Evolutionary conservation across 1,140 invertebrate genomes (phyloP), one percentile per base, ranked within the genome.

Genomic region (Elymnias hypermnestra): DNA sequence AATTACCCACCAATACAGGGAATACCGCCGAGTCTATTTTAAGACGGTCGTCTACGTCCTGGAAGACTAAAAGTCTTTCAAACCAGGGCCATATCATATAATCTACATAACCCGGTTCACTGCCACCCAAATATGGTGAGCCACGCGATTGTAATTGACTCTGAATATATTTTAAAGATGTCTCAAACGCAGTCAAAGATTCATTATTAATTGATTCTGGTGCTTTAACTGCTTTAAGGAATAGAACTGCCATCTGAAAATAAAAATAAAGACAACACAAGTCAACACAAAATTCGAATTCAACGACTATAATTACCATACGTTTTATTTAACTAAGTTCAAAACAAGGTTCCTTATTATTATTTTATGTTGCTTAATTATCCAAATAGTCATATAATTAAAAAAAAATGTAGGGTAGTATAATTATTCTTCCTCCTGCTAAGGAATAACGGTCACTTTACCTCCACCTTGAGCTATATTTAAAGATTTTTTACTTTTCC

Each of bases 41-140:
- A 3, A 50, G 13, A 6, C 37, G 57, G 3, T 56, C 29, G 10
- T 71, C 58, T 0, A 44, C 22, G 8, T 69, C 52, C 14, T 55
- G 41, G 28, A 89, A 57, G 39, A 87, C 86, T 0, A 89, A 70
- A 2, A 79, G 17, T 53, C 93, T 88, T 73, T 97, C 94, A 57
- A 93, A 92, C 93, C 94, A 96, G 1, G 95, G 94, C 94, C 94
- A 96, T 44, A 96, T 93, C 94, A 95, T 95, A 43, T 94, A 93
- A 72, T 96, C 94, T n/a, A 93, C 87, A 89, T 94, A 94, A n/a
- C 93, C 93, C 3, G 94, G 93, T 44, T 89, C 81, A 5, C 75
- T 63, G 26, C 94, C 93, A 52, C 88, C 89, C 63, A 94, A 91
- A 63, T 91, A 96, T 8, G 83, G 85, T 3, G 89, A 91, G 26